Base-by-base conservation (phyloP, 35 echinoderm and acorn worm species). In the Acanthaster planci region DNA sequence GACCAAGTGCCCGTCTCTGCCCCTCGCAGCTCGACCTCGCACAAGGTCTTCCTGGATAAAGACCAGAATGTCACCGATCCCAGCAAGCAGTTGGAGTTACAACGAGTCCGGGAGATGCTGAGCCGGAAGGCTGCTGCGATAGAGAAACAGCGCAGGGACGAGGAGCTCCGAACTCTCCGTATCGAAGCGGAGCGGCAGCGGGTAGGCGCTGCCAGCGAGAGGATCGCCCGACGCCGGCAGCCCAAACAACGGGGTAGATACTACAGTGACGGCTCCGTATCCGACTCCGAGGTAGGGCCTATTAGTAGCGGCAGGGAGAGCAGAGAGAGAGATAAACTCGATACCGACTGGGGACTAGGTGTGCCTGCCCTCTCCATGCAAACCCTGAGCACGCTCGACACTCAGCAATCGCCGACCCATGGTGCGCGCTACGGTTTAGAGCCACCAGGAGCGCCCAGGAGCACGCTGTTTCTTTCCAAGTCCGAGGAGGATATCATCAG, bases 401-500 rank as follows among this genome's bases (percentile, higher is more conserved):
- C 26, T 26, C 64, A 72, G 26, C 64, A 72, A 29, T 72, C 64
- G 23, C 81, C 51, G 30, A 60, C n/a, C 35, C 51, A 60, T 19
- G 38, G 37, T 50, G 53, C 81, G 37, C 53, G 56, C 27, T 83
- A 83, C 56, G 54, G 81, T 12, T 34, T 83, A 36, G 81, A 83
- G 26, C 29, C 52, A 2, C 81, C 27, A 35, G 30, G 29, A 57
- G 27, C 79, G 27, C 79, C 79, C 16, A 51, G 81, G 7, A 53
- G 81, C 38, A 83, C 53, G 37, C 51, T 83, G 17, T 83, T 37
- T 53, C 53, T 97, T 38, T 94, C 92, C 18, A 99, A 99, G 67
- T 99, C 96, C 34, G 96, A 99, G 68, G 96, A 99, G 37, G 96
- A 99, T 32, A 99, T 99, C 32, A 92, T 99, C 37, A 52, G 87